Conservation (phyloP, 1,140 invertebrate species). For the Dendroctonus valens region DNA sequence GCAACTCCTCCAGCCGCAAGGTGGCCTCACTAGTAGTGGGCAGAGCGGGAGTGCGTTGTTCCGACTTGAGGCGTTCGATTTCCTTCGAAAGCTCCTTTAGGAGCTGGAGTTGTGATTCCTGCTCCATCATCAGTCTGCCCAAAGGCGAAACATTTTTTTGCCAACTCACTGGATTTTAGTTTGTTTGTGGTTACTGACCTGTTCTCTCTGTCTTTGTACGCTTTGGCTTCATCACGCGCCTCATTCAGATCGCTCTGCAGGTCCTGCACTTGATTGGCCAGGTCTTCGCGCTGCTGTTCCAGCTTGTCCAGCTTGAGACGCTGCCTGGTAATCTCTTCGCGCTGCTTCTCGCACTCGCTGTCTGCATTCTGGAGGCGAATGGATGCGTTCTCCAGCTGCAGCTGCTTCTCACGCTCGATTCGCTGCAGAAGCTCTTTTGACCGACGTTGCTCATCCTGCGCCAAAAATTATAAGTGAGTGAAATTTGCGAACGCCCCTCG, state of each 20-base stretch:
- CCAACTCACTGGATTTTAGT: background rate
- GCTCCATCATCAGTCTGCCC: conserved; percentile 46
- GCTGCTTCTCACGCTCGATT: conserved; percentile 80
- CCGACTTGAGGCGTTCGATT: conserved; percentile 54
- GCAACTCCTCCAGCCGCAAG: conserved; percentile 68
- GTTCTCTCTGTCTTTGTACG: conserved; percentile 21
- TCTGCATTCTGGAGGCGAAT: conserved; percentile 80
- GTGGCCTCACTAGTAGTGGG: conserved; percentile 63
- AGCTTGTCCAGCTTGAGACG: conserved; percentile 52
- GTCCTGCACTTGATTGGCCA: conserved; percentile 52
- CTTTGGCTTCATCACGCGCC: conserved; percentile 41
- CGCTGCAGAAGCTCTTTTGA: conserved; percentile 77
- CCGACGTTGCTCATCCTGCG: conserved; percentile 76
- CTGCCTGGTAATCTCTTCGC: conserved; percentile 66
- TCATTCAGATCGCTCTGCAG: conserved; percentile 51
- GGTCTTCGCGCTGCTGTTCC: conserved; percentile 52
- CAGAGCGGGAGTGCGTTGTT: conserved; percentile 55
- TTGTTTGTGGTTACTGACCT: conserved; percentile 4
- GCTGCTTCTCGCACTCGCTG: conserved; percentile 70
- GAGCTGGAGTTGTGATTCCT: conserved; percentile 46
- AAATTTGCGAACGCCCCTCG: too few relatives aligned
- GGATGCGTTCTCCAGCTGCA: conserved; percentile 81
- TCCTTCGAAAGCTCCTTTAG: conserved; percentile 56
- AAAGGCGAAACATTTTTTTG: background rate
- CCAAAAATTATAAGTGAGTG: background rate